Percentiles rank a stretch among this genome's conserved stretches.
Conservation (phyloP, 1,140 invertebrate species). For the Trypoxylus dichotomus region DNA sequence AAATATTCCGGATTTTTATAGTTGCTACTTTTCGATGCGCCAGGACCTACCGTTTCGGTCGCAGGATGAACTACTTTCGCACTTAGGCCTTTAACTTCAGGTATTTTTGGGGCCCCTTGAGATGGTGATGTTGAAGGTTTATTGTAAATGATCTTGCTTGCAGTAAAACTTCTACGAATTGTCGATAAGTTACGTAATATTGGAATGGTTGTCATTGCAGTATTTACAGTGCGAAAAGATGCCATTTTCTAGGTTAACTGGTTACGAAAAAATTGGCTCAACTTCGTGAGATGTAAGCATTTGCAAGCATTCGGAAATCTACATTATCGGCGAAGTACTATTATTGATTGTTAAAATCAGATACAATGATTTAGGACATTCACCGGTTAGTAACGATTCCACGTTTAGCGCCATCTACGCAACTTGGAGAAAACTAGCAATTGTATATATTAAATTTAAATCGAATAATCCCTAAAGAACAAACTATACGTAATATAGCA, state of each 20-base stretch:
- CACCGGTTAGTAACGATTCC: no score
- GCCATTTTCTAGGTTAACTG: conserved; percentile 26
- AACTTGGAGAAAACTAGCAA: no score
- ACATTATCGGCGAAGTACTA: no score
- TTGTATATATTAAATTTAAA: no score
- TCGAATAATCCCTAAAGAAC: no score
- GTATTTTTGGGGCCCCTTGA: conserved; percentile 14
- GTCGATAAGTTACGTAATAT: conserved; percentile 41
- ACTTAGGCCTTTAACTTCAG: conserved; percentile 66
- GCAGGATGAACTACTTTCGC: conserved; percentile 62
- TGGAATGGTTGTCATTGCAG: conserved; percentile 13
- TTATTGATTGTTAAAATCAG: no score
- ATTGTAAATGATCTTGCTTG: conserved; percentile 45
- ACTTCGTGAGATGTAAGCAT: no score
- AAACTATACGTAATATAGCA: no score
- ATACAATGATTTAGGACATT: no score
- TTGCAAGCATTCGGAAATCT: no score
- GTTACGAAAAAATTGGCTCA: no score
- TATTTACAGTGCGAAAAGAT: background rate
- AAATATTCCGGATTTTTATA: conserved; percentile 91
- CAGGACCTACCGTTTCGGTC: conserved; percentile 67
- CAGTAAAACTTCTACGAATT: conserved; percentile 41
- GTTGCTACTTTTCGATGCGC: conserved; percentile 66
- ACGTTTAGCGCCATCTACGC: no score
- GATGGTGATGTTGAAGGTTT: conserved; percentile 32